A percentile compares a stretch with the other conserved stretches of the same genome.
These are phyloP conservation scores for Calameuta idolon DNA, from an alignment of 2,888 invertebrate genomes.

Conservation along the genomic window DNA sequence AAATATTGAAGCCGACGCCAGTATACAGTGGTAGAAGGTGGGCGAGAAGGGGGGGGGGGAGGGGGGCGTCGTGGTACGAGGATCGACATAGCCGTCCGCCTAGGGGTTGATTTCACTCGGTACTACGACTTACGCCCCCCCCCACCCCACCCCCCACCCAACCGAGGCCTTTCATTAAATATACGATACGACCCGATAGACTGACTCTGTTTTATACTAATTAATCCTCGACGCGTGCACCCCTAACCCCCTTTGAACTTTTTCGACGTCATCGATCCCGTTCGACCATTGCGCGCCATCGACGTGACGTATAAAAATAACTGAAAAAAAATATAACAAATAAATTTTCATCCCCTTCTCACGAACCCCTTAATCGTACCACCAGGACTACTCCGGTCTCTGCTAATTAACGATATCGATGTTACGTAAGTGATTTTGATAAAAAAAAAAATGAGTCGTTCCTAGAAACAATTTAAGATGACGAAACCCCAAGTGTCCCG, in stretches of 20 bases:
- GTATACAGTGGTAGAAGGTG: slow-evolving; percentile 25
- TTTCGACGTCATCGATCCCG: slow-evolving; percentile 4
- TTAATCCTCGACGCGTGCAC: slow-evolving; percentile 30
- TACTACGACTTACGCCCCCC: slow-evolving; percentile 36
- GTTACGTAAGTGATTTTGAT: not conserved
- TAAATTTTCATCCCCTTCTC: slow-evolving; percentile 34
- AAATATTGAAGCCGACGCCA: slow-evolving; percentile 56
- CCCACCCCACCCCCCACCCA: slow-evolving; percentile 23
- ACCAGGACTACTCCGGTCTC: not conserved
- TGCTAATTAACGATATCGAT: not conserved
- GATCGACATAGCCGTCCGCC: slow-evolving; percentile 17
- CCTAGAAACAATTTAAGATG: not conserved
- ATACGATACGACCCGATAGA: slow-evolving; percentile 37
- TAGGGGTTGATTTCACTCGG: not conserved
- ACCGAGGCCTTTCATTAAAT: slow-evolving; percentile 43
- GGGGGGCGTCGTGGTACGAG: slow-evolving; percentile 9
- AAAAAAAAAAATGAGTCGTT: not conserved
- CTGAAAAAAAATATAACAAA: slow-evolving; percentile 25
- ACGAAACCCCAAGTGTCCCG: not conserved
- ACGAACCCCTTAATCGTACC: slow-evolving; percentile 20
- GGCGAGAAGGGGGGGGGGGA: not conserved
- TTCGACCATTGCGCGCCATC: not conserved
- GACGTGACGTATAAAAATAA: not conserved
- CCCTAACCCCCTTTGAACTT: slow-evolving; percentile 24
- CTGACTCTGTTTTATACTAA: slow-evolving; percentile 33